These are phyloP conservation scores for Eutolmus rufibarbis DNA, from an alignment of 2,888 invertebrate genomes.

Conservation along the genomic window DNA sequence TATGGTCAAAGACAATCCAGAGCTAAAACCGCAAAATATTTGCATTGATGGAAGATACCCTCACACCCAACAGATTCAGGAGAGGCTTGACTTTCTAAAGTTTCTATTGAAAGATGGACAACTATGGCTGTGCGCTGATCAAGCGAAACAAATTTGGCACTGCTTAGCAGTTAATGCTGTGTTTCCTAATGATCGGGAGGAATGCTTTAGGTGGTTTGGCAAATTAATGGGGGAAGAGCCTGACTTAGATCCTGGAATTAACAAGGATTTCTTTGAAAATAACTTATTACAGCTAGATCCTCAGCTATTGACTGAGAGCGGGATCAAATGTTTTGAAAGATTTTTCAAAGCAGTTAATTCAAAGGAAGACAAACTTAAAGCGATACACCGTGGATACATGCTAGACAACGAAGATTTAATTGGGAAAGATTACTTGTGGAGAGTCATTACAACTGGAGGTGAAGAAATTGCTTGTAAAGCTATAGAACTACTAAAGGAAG, in stretches of 20 bases:
- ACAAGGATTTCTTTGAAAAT: slow-evolving; percentile 93
- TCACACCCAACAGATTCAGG: slow-evolving; percentile 91
- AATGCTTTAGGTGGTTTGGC: slow-evolving; percentile 98
- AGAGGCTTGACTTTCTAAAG: slow-evolving; percentile 89
- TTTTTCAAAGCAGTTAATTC: slow-evolving; percentile 82
- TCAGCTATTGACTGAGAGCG: slow-evolving; percentile 88
- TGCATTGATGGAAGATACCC: slow-evolving; percentile 89
- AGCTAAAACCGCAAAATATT: slow-evolving; percentile 79
- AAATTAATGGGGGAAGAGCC: slow-evolving; percentile 97
- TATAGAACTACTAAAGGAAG: slow-evolving; percentile 89
- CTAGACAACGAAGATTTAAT: slow-evolving; percentile 95
- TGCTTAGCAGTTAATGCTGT: slow-evolving; percentile 94
- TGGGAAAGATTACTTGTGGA: slow-evolving; percentile 96
- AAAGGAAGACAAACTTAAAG: slow-evolving; percentile 90
- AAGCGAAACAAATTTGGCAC: slow-evolving; percentile 96
- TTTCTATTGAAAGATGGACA: slow-evolving; percentile 95
- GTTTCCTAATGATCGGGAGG: slow-evolving; percentile 90
- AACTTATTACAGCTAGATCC: slow-evolving; percentile 93
- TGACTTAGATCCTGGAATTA: slow-evolving; percentile 94
- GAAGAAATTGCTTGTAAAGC: slow-evolving; percentile 94
- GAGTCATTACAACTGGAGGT: slow-evolving; percentile 86
- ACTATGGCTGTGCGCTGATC: slow-evolving; percentile 94
- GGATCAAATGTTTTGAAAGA: slow-evolving; percentile 86
- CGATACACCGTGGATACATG: slow-evolving; percentile 82
- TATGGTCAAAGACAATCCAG: slow-evolving; percentile 65